Conservation (phyloP, 1,140 invertebrate genomes). For the Dinothrombium tinctorium region DNA sequence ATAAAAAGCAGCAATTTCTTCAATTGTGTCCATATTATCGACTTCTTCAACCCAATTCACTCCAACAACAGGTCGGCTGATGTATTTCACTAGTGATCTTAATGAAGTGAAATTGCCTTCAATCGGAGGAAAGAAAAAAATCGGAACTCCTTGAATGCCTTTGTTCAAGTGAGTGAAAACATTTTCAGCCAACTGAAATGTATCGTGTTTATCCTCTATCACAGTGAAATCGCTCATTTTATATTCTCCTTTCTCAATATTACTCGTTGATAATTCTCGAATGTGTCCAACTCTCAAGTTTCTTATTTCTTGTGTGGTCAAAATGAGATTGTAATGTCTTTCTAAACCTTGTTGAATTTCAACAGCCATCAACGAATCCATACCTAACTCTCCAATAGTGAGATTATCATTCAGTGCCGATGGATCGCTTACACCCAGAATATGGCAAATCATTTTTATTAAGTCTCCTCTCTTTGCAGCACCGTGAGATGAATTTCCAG, state of each 20-base stretch:
- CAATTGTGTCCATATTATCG: not conserved
- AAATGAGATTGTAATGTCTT: constrained; percentile 10
- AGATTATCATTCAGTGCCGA: constrained; percentile 46
- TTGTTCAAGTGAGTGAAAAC: not conserved
- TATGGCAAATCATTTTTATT: constrained; percentile 20
- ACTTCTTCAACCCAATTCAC: constrained; percentile 1
- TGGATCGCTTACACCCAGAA: constrained; percentile 40
- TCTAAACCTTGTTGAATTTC: constrained; percentile 45
- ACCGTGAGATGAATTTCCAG: constrained; percentile 25
- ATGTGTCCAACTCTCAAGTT: constrained; percentile 10
- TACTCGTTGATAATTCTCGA: too few species aligned
- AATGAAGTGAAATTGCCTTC: constrained; percentile 24
- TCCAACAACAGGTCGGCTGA: constrained; percentile 3
- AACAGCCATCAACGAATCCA: constrained; percentile 90
- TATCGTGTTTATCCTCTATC: not conserved
- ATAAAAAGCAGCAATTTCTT: not conserved
- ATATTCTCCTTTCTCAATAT: too few species aligned
- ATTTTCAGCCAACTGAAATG: too few species aligned
- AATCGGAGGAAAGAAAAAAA: constrained; percentile 10
- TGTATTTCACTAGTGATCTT: constrained; percentile 35
- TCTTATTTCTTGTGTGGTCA: constrained; percentile 11
- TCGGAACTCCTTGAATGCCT: not conserved
- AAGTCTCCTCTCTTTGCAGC: constrained; percentile 28
- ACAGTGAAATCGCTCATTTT: too few species aligned
- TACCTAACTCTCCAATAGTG: constrained; percentile 67